Evolutionary conservation across 2,888 invertebrate species (phyloP).

Genomic region (Gari tellinella): DNA sequence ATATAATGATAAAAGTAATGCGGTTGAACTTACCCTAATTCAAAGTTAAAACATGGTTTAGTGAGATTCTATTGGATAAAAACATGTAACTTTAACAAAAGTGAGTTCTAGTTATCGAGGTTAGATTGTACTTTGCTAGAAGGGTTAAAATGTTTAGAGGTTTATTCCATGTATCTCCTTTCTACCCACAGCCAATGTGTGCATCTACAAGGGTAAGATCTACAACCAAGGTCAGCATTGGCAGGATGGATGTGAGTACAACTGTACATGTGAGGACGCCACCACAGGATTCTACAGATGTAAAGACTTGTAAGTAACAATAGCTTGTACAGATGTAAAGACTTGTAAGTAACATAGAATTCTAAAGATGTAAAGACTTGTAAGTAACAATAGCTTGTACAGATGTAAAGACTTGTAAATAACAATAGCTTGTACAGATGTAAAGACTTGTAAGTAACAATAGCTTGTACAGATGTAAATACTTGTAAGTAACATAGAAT

Average conservation of each 20-base stretch:
- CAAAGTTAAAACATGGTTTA: no score
- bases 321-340: constrained; percentile 21
- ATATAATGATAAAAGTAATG: no score
- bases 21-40: no score
- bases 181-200: constrained; percentile 32
- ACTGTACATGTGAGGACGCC: constrained; percentile 61
- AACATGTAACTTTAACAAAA: not conserved
- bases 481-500: no score
- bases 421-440: not conserved
- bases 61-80: not conserved
- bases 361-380: constrained; percentile 46
- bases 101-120: not conserved
- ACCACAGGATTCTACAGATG: constrained; percentile 64
- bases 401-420: constrained; percentile 60
- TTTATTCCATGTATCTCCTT: no score
- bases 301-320: constrained; percentile 54
- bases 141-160: not conserved
- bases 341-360: constrained; percentile 47
- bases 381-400: constrained; percentile 25
- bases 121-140: not conserved
- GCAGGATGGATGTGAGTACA: constrained; percentile 65
- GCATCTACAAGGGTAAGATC: constrained; percentile 60
- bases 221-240: constrained; percentile 60
- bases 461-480: no score
- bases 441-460: no score